A percentile compares a stretch with the other conserved stretches of the same genome.
Evolutionary conservation across 64 coral and sea anemone genomes (phyloP).

Genomic region (Exaiptasia diaphana): DNA sequence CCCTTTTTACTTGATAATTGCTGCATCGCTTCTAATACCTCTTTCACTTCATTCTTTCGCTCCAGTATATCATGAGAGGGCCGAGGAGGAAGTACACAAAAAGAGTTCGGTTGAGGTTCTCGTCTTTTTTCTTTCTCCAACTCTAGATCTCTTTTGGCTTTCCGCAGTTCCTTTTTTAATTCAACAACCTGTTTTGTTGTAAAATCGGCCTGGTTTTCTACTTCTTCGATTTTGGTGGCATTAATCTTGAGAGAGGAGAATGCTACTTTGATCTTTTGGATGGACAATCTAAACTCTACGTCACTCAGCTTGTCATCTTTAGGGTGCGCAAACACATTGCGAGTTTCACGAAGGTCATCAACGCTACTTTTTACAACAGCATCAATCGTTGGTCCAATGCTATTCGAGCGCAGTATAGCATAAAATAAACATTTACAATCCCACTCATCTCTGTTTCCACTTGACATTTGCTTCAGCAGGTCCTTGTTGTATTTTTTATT

Average conservation of each 20-base stretch:
- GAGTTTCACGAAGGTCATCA: constrained; percentile 22
- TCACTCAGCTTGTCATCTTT: constrained; percentile 8
- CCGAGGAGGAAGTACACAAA: background rate
- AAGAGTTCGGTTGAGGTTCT: background rate
- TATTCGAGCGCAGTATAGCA: constrained; percentile 20
- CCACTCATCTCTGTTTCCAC: constrained; percentile 41
- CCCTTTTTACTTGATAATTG: background rate
- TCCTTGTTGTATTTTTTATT: constrained; percentile 27
- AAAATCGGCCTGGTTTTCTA: constrained; percentile 44
- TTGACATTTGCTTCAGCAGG: background rate
- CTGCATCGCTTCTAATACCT: background rate
- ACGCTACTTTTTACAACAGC: background rate
- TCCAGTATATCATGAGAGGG: background rate
- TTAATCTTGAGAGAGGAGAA: constrained; percentile 1
- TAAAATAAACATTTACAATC: constrained; percentile 54
- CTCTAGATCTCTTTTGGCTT: too few relatives aligned
- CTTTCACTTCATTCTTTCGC: background rate
- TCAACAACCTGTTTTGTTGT: constrained; percentile 24
- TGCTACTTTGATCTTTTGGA: background rate
- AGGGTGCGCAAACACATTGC: constrained; percentile 44
- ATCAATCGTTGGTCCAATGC: background rate
- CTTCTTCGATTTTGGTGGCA: constrained; percentile 19
- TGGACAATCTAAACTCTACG: background rate
- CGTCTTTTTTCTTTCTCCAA: constrained; percentile 21
- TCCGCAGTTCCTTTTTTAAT: too few relatives aligned